phyloP scores from a whole-genome alignment of 2,797 vertebrate species.

The Peromyscus aztecus region DNA sequence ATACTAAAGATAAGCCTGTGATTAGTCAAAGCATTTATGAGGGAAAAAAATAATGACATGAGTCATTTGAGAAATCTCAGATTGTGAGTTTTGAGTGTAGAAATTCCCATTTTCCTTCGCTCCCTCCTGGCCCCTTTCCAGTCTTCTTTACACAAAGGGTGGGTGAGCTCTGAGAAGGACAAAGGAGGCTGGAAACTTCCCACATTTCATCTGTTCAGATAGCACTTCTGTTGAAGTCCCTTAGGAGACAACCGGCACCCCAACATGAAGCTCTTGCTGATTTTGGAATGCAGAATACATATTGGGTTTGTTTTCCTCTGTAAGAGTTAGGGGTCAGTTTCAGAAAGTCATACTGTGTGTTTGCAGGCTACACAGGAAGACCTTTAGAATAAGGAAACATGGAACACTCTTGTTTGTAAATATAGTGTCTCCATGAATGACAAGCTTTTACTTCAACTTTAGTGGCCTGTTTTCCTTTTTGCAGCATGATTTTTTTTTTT shows the following conservation, averaged over 20 bases:
- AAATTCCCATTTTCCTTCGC: slow-evolving; percentile 3
- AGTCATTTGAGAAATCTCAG: background rate
- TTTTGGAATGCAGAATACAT: background rate
- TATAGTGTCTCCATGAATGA: background rate
- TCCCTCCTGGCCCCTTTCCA: background rate
- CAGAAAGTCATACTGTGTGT: background rate
- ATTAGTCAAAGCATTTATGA: background rate
- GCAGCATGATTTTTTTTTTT: slow-evolving; percentile 3
- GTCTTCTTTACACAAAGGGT: background rate
- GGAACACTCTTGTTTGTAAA: background rate
- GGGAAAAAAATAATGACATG: background rate
- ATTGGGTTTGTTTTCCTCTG: background rate
- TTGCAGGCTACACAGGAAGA: background rate
- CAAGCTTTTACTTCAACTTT: slow-evolving; percentile 4
- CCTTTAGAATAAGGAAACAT: background rate
- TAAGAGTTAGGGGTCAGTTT: background rate
- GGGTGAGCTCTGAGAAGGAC: background rate
- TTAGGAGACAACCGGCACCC: background rate
- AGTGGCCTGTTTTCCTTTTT: slow-evolving; percentile 24
- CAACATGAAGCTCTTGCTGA: slow-evolving; percentile 7
- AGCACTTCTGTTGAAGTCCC: background rate
- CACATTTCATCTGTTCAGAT: background rate
- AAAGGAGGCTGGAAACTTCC: background rate
- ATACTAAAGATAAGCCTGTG: slow-evolving; percentile 1
- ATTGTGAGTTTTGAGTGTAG: background rate